phyloP scores from a whole-genome alignment of 1,140 invertebrate genomes.

The Hycleus phaleratus region DNA sequence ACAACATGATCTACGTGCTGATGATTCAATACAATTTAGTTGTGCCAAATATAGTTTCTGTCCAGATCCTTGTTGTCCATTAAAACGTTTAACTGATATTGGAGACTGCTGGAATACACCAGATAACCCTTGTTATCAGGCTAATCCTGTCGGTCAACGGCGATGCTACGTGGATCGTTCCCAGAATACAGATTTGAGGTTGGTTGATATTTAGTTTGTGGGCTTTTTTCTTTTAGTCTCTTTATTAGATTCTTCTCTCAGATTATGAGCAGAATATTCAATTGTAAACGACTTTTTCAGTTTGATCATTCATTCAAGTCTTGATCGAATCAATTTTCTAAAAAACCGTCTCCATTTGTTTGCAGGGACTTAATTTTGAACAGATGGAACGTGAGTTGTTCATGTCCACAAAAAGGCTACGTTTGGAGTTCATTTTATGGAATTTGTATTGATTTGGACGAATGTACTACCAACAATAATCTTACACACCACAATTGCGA shows the following conservation, averaged over 20 bases:
- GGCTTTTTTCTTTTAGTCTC: too few relatives aligned
- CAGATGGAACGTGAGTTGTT: conserved; percentile 53
- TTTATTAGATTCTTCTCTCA: too few relatives aligned
- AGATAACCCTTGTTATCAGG: conserved; percentile 44
- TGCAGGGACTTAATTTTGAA: conserved; percentile 45
- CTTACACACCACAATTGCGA: conserved; percentile 41
- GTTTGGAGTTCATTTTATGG: conserved; percentile 51
- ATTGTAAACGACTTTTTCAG: too few relatives aligned
- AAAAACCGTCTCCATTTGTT: neutral
- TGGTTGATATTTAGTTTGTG: too few relatives aligned
- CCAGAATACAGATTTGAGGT: conserved; percentile 46
- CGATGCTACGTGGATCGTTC: conserved; percentile 43
- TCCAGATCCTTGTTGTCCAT: conserved; percentile 54
- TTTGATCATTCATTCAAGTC: too few relatives aligned
- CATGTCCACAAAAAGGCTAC: conserved; percentile 45
- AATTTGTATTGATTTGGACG: conserved; percentile 56
- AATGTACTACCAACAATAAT: conserved; percentile 41
- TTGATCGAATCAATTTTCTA: too few relatives aligned
- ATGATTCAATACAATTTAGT: conserved; percentile 47
- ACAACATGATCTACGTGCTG: conserved; percentile 45
- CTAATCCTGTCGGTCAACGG: conserved; percentile 32
- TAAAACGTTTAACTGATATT: conserved; percentile 41
- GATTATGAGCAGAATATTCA: too few relatives aligned
- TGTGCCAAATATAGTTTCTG: conserved; percentile 59
- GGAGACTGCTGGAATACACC: conserved; percentile 38